A percentile compares a stretch with the other conserved stretches of the same genome.
phyloP scores from a whole-genome alignment of 2,888 invertebrate species.

The Melinopterus prodromus region DNA sequence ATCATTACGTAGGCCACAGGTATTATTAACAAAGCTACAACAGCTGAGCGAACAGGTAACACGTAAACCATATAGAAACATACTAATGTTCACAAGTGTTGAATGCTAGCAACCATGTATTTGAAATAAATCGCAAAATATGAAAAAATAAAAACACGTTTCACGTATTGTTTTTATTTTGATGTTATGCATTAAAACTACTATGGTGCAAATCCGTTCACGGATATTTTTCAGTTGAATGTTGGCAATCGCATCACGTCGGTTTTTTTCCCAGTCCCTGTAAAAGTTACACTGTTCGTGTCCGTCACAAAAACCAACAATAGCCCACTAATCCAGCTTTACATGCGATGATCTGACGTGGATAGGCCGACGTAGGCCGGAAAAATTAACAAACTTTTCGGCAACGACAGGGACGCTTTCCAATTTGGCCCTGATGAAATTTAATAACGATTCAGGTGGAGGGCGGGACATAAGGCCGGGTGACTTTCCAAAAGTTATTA shows the following conservation, averaged over 20 bases:
- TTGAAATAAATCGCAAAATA: too few relatives aligned
- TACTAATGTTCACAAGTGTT: too few relatives aligned
- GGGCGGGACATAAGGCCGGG: neutral
- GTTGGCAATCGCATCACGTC: neutral
- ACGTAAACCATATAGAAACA: too few relatives aligned
- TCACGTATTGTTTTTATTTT: neutral
- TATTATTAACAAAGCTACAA: too few relatives aligned
- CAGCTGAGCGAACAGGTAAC: too few relatives aligned
- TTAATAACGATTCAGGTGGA: neutral
- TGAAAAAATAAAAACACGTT: too few relatives aligned
- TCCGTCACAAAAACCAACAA: neutral
- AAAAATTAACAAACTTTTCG: neutral
- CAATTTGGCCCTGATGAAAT: neutral
- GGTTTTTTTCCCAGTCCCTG: neutral
- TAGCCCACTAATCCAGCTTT: neutral
- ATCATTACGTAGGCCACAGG: too few relatives aligned
- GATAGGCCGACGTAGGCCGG: neutral
- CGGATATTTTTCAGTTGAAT: neutral
- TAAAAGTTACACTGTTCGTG: neutral
- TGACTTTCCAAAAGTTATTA: neutral
- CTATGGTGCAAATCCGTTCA: neutral
- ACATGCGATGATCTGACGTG: neutral
- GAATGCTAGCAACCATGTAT: too few relatives aligned
- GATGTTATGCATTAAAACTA: neutral
- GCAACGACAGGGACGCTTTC: neutral